These are phyloP conservation scores for Phataginus tetradactyla DNA, from an alignment of 2,797 vertebrate genomes.

Conservation along the genomic window DNA sequence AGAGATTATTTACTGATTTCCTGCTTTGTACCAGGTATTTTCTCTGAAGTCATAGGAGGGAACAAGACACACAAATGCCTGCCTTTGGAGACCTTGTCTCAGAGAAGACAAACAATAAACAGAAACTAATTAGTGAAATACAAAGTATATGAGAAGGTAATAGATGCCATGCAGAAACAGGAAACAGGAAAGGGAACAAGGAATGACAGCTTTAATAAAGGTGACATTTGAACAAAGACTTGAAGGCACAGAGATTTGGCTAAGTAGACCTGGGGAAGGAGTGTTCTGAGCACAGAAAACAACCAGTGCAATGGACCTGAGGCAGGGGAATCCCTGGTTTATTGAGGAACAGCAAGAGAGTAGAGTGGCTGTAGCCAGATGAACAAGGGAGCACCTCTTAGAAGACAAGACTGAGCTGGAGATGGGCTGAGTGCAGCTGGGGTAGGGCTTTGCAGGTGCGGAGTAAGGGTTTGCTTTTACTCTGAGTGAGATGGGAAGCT, in stretches of 20 bases:
- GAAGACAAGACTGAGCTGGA: background rate
- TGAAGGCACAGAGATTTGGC: background rate
- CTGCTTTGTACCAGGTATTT: background rate
- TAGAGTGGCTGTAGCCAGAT: background rate
- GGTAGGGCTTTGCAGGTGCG: background rate
- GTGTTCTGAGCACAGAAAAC: background rate
- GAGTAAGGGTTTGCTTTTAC: background rate
- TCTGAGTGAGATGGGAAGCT: background rate
- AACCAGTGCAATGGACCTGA: background rate
- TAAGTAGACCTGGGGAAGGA: background rate
- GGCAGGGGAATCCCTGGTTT: background rate
- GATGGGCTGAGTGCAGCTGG: too few relatives aligned
- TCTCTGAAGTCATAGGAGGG: background rate
- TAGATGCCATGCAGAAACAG: background rate
- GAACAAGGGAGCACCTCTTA: background rate
- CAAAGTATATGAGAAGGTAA: background rate
- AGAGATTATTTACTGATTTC: background rate
- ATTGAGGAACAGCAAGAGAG: background rate
- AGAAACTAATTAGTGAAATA: slow-evolving; percentile 28
- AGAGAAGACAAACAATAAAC: background rate
- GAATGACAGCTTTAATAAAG: background rate
- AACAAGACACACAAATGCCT: background rate
- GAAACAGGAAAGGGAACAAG: background rate
- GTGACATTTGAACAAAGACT: background rate
- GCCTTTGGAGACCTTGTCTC: background rate